A percentile compares a stretch with the other conserved stretches of the same genome.
phyloP scores from a whole-genome alignment of 2,113 vertebrate species.

The Leucosticte australis region DNA sequence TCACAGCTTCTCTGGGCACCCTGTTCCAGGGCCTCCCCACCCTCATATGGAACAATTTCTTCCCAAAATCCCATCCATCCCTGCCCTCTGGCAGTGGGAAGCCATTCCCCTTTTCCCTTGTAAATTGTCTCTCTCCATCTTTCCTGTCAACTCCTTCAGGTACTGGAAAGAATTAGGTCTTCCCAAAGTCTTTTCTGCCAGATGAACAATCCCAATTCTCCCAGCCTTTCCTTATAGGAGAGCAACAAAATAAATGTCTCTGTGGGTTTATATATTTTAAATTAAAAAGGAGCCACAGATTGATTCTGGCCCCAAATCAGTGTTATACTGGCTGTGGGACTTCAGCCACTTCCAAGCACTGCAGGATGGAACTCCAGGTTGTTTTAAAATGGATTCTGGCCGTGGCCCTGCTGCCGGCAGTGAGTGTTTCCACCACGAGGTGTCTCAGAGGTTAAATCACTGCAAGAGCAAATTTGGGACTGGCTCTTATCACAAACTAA shows the following conservation, averaged over 20 bases:
- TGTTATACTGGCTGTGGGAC: accelerated
- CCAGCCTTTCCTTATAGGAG: background rate
- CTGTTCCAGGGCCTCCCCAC: background rate
- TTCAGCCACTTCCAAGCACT: background rate
- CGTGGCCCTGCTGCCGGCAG: background rate
- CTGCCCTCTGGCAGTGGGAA: background rate
- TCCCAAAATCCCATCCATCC: no score
- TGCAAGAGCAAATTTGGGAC: background rate
- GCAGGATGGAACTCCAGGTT: background rate
- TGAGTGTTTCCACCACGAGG: slow-evolving; percentile 70
- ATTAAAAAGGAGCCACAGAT: background rate
- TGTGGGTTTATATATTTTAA: background rate
- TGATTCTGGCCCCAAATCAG: accelerated
- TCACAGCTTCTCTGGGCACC: background rate
- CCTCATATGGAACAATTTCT: background rate
- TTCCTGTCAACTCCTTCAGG: background rate
- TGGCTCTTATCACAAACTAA: background rate
- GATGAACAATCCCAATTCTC: background rate
- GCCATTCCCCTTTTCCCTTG: background rate
- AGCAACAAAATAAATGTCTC: background rate
- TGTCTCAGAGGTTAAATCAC: slow-evolving; percentile 70
- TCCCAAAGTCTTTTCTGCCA: background rate
- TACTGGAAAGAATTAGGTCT: background rate
- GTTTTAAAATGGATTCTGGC: slow-evolving; percentile 41
- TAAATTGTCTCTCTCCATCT: background rate